Conservation (phyloP, 2,888 invertebrate species). For the Periphyllus acericola region DNA sequence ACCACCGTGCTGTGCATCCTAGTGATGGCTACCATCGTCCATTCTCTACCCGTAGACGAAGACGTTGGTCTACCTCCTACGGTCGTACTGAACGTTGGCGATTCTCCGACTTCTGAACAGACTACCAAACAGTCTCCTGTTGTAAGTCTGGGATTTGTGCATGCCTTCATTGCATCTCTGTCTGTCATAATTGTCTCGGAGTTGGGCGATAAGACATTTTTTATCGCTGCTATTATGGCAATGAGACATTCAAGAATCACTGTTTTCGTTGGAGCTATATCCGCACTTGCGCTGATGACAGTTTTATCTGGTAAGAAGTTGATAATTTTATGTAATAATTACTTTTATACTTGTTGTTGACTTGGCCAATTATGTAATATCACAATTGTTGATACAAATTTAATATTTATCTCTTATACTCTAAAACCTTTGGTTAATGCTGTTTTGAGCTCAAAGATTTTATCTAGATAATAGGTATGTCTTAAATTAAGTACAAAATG, state of each 20-base stretch:
- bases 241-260: conserved; percentile 95
- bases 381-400: neutral
- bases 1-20: neutral
- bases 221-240: conserved; percentile 99
- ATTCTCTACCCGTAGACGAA: conserved; percentile 23
- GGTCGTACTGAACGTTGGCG: neutral
- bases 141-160: conserved; percentile 77
- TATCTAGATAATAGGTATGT: too few species aligned
- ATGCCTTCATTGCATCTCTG: conserved; percentile 93
- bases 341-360: too few species aligned
- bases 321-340: conserved; percentile 1
- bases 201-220: conserved; percentile 98
- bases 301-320: conserved; percentile 81
- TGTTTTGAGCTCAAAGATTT: too few species aligned
- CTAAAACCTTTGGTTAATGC: conserved; percentile 54
- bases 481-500: too few species aligned
- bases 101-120: conserved; percentile 8
- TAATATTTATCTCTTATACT: neutral
- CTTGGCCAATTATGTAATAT: too few species aligned
- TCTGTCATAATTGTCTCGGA: conserved; percentile 98
- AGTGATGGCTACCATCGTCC: neutral
- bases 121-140: neutral
- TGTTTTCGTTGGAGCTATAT: conserved; percentile 93
- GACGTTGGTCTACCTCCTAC: conserved; percentile 8
- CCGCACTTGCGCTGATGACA: conserved; percentile 93